phyloP scores from a whole-genome alignment of 2,797 vertebrate genomes.

The Arnoldichthys spilopterus region DNA sequence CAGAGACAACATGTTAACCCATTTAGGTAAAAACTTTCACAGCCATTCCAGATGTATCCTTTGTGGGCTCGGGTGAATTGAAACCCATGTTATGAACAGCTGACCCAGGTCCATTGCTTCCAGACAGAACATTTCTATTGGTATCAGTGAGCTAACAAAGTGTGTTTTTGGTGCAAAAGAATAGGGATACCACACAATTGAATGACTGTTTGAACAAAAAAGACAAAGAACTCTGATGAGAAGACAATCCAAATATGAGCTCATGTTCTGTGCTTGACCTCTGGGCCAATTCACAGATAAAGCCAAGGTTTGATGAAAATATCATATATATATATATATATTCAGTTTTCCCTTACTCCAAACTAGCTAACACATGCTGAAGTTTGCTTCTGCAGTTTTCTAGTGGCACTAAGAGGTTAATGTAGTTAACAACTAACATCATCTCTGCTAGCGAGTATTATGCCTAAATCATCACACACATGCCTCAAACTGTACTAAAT shows the following conservation, averaged over 20 bases:
- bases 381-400: background rate
- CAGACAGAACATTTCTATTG: background rate
- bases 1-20: background rate
- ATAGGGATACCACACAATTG: background rate
- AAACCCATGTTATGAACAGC: background rate
- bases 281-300: background rate
- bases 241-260: conserved; percentile 10
- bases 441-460: no score
- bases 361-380: background rate
- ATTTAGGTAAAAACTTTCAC: background rate
- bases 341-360: background rate
- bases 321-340: no score
- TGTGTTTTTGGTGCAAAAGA: background rate
- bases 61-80: background rate
- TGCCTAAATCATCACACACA: no score
- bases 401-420: no score
- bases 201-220: background rate
- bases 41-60: background rate
- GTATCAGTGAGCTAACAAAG: background rate
- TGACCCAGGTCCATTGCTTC: background rate
- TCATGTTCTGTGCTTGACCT: no score
- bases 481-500: no score
- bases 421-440: no score
- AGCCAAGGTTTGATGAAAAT: background rate
- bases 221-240: conserved; percentile 7